Conservation (phyloP, 2,888 invertebrate species). For the Tetanocera ferruginea region DNA sequence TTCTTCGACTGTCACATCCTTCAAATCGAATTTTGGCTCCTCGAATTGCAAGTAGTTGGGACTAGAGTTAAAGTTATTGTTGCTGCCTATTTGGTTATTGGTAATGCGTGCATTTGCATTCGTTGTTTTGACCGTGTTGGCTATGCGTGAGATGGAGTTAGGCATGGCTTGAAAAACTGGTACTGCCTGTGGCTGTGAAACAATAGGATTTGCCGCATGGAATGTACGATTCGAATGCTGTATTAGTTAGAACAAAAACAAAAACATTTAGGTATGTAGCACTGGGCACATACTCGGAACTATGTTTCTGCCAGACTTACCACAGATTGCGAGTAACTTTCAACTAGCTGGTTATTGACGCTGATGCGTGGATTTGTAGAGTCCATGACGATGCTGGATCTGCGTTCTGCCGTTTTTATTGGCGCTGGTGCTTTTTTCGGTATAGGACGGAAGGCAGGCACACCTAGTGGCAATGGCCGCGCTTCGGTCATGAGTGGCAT, state of each 20-base stretch:
- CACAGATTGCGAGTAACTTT: constrained; percentile 55
- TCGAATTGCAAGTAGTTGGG: constrained; percentile 65
- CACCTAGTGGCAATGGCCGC: constrained; percentile 73
- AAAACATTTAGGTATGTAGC: too few relatives aligned
- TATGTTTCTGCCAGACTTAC: constrained; percentile 21
- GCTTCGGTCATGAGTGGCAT: constrained; percentile 70
- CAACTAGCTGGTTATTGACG: constrained; percentile 60
- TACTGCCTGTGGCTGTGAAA: constrained; percentile 62
- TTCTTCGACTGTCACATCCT: constrained; percentile 70
- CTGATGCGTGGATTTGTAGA: constrained; percentile 60
- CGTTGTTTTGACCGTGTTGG: constrained; percentile 42
- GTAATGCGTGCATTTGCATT: constrained; percentile 10
- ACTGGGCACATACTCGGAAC: background rate
- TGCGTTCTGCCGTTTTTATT: constrained; percentile 55
- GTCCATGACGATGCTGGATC: constrained; percentile 60
- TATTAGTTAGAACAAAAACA: background rate
- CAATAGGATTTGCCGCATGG: constrained; percentile 60
- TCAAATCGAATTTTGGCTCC: constrained; percentile 64
- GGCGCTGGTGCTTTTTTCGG: constrained; percentile 72
- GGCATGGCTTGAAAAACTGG: constrained; percentile 73
- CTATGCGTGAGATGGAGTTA: constrained; percentile 69
- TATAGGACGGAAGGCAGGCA: constrained; percentile 85
- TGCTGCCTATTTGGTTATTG: constrained; percentile 46
- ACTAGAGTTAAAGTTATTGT: constrained; percentile 41
- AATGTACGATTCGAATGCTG: constrained; percentile 63